A percentile compares a stretch with the other conserved stretches of the same genome.
Evolutionary conservation across 1,140 invertebrate genomes (phyloP).

Genomic region (Penaeus vannamei): DNA sequence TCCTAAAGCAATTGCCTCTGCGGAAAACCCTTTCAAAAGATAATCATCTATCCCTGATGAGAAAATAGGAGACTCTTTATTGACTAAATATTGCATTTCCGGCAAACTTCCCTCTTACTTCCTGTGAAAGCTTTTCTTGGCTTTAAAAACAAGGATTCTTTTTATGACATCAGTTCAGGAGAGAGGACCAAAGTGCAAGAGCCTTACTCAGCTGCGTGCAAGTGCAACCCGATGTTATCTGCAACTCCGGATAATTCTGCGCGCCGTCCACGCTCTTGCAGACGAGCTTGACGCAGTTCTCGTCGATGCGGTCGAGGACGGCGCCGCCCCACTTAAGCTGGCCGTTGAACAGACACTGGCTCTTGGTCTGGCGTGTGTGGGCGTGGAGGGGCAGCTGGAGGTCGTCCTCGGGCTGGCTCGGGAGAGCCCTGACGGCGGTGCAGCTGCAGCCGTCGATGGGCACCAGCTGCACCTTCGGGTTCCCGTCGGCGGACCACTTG

Average conservation of each 20-base stretch:
- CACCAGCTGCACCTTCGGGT: not conserved
- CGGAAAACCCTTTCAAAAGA: too few relatives aligned
- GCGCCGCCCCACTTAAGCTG: not conserved
- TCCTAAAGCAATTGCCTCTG: too few relatives aligned
- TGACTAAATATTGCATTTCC: too few relatives aligned
- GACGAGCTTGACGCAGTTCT: not conserved
- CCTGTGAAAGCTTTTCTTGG: too few relatives aligned
- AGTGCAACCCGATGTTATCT: not conserved
- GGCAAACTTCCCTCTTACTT: too few relatives aligned
- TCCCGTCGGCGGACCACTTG: not conserved
- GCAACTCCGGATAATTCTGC: not conserved
- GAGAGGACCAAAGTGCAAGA: too few relatives aligned
- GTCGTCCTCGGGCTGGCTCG: not conserved
- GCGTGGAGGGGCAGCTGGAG: not conserved
- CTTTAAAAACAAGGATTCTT: too few relatives aligned
- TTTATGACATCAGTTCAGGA: too few relatives aligned
- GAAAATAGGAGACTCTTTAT: too few relatives aligned
- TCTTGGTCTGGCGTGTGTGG: not conserved
- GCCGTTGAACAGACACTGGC: constrained; percentile 24
- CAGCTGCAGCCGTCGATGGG: not conserved
- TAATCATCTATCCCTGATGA: too few relatives aligned
- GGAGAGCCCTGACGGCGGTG: not conserved
- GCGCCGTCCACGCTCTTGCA: not conserved
- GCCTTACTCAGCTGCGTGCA: not conserved
- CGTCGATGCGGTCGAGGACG: not conserved